phyloP scores from a whole-genome alignment of 2,797 vertebrate genomes.

The Aotus griseimembra region DNA sequence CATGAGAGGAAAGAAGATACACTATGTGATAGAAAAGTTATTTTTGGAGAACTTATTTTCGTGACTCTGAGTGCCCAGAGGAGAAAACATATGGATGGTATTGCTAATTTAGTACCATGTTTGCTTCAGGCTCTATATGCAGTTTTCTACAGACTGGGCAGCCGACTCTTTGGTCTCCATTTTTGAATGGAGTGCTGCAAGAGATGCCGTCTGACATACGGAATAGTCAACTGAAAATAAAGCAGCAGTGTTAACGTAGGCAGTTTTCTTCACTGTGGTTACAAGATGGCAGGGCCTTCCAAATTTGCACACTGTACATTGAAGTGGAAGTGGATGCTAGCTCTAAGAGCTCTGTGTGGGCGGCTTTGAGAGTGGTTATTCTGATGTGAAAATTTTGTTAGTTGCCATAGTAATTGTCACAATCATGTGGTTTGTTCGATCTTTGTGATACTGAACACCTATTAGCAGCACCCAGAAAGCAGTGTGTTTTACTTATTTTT shows the following conservation, averaged over 20 bases:
- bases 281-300: constrained; percentile 22
- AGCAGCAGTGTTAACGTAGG: background rate
- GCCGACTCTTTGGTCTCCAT: constrained; percentile 29
- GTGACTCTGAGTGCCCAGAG: constrained; percentile 52
- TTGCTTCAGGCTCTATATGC: constrained; percentile 31
- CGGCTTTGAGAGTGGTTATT: constrained; percentile 57
- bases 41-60: constrained; percentile 73
- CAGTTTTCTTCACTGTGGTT: background rate
- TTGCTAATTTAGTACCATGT: constrained; percentile 58
- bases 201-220: background rate
- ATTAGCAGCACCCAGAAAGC: constrained; percentile 37
- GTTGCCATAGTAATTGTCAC: constrained; percentile 79
- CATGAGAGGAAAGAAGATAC: constrained; percentile 60
- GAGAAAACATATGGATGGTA: constrained; percentile 71
- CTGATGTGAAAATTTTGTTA: constrained; percentile 68
- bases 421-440: constrained; percentile 62
- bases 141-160: background rate
- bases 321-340: constrained; percentile 19
- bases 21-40: constrained; percentile 62
- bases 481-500: background rate
- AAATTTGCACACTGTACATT: background rate
- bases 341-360: constrained; percentile 69
- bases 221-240: constrained; percentile 22
- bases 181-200: constrained; percentile 56
- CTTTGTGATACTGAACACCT: constrained; percentile 64